Conservation (phyloP, 2,797 vertebrate genomes). For the Halcyon chelicuti region DNA sequence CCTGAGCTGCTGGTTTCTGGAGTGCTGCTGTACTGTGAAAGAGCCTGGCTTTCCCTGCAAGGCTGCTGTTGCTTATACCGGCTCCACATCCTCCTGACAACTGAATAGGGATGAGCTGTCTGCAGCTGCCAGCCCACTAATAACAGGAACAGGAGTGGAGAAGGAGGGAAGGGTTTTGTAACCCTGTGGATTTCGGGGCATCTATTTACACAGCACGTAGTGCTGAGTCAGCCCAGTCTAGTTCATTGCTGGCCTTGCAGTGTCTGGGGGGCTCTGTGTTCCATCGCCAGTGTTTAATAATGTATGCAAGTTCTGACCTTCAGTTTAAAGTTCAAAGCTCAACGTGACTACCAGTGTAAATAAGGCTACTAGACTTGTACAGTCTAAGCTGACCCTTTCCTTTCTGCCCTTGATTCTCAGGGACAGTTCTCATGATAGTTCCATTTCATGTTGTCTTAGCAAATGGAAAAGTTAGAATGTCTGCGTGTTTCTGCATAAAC, state of each 20-base stretch:
- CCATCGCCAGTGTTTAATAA: neutral
- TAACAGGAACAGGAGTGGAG: neutral
- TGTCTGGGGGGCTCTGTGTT: accelerated
- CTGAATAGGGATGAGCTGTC: neutral
- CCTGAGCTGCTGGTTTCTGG: neutral
- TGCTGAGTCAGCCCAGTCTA: neutral
- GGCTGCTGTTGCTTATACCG: neutral
- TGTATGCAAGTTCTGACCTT: neutral
- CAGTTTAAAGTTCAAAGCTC: neutral
- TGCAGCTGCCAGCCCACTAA: neutral
- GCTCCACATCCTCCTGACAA: neutral
- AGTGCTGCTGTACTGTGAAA: neutral
- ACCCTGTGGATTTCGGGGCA: neutral
- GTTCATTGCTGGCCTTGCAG: neutral
- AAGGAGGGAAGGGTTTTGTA: neutral
- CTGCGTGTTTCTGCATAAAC: neutral
- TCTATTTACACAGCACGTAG: accelerated
- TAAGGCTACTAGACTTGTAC: neutral
- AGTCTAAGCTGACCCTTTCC: neutral
- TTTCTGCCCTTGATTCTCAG: neutral
- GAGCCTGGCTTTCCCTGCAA: neutral
- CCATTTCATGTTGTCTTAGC: neutral
- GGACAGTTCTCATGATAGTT: neutral
- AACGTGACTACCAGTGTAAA: accelerated
- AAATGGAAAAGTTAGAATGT: neutral